Evolutionary conservation across 2,888 invertebrate species (phyloP), one percentile per base, ranked within the genome.

Genomic region (Aleiodes testaceus): DNA sequence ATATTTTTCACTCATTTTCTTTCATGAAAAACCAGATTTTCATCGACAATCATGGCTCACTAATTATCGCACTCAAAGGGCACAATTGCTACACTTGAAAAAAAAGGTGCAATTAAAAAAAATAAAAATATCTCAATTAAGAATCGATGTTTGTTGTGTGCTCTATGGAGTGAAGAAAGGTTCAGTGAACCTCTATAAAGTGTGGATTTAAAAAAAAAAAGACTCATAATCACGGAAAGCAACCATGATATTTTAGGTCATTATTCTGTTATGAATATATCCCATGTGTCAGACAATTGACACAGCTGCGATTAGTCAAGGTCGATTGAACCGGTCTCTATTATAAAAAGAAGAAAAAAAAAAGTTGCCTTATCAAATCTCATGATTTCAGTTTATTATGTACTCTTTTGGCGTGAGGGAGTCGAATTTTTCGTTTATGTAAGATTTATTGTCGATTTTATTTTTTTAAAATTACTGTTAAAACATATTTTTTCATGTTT

Each of bases 21-120:
- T 69, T n/a, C n/a, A n/a, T n/a, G n/a, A n/a, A n/a, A n/a, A n/a
- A n/a, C n/a, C n/a, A n/a, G n/a, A n/a, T n/a, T n/a, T n/a, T n/a
- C n/a, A n/a, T n/a, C n/a, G n/a, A n/a, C n/a, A n/a, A n/a, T n/a
- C n/a, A n/a, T n/a, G n/a, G n/a, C n/a, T n/a, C 78, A 80, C 84
- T 85, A 85, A 84, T 85, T 85, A 84, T 84, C 82, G 79, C 81
- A 80, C 84, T 82, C 63, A 50, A 14, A 30, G 47, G 42, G 50
- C 61, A 50, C 66, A 53, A 64, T 22, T 26, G 45, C 14, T 14
- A 42, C 52, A 61, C 47, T 22, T 1, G 14, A 26, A 47, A 14
- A 52, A 50, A 66, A 52, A 16, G 16, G 55, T 4, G 22, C 26
- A 52, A 14, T n/a, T 0, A 2, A 3, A 61, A 42, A 20, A 50